Evolutionary conservation across 1,140 invertebrate species (phyloP), one percentile per base, ranked within the genome.

Genomic region (Caenorhabditis elegans): DNA sequence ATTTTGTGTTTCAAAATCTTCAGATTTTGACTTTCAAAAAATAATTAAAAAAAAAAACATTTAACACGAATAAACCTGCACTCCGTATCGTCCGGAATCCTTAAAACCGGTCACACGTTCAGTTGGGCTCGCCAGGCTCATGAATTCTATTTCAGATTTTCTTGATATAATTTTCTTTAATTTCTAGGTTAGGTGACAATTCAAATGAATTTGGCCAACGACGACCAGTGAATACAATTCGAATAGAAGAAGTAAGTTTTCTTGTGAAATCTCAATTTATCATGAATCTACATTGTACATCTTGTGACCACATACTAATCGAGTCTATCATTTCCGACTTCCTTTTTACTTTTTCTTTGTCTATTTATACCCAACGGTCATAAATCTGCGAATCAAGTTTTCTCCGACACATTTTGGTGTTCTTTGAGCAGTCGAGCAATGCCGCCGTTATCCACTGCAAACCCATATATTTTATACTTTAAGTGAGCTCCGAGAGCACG

Each of bases 111-210:
- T n/a, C n/a, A n/a, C n/a, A n/a, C n/a, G n/a, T n/a, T n/a, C n/a
- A n/a, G n/a, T n/a, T n/a, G n/a, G n/a, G n/a, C n/a, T n/a, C n/a
- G n/a, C n/a, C n/a, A n/a, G n/a, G n/a, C n/a, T n/a, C n/a, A n/a
- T n/a, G n/a, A n/a, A n/a, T n/a, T n/a, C n/a, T n/a, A n/a, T n/a
- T n/a, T n/a, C n/a, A n/a, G n/a, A n/a, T n/a, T n/a, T n/a, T n/a
- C 43, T 24, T 48, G 60, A 8, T 31, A 24, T 11, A 11, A 79
- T 36, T 60, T 17, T 13, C 22, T 78, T 94, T 13, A 93, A n/a
- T 93, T 0, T 90, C 96, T 0, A 93, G 92, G 2, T 94, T 97
- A 13, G 95, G 96, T 89, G 93, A 93, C 15, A 92, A 92, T 0
- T 92, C 92, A 10, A 93, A 94, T 86, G 93, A 92, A 82, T 93